Percentiles rank a stretch among this genome's conserved stretches.
Evolutionary conservation across 92 coral and sea anemone species (phyloP).

Genomic region (Siderastrea siderea): DNA sequence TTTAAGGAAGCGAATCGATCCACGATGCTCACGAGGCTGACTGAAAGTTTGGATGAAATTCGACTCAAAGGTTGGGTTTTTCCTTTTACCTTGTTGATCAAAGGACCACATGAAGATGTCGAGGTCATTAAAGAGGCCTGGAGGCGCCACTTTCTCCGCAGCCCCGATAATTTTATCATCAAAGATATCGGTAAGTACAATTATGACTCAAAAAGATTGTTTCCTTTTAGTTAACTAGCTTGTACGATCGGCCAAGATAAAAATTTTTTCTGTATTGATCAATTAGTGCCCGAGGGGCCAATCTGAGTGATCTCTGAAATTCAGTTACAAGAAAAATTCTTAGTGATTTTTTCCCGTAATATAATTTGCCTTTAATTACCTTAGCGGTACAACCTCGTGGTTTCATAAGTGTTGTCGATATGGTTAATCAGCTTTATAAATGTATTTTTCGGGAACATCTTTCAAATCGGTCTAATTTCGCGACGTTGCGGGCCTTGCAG

Average conservation of each 20-base stretch:
- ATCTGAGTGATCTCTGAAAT: neutral
- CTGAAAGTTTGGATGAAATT: constrained; percentile 87
- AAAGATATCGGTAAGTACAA: constrained; percentile 92
- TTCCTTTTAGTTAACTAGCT: neutral
- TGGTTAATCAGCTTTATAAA: neutral
- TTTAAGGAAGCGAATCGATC: constrained; percentile 77
- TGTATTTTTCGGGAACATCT: neutral
- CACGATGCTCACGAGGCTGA: constrained; percentile 80
- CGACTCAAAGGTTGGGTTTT: constrained; percentile 92
- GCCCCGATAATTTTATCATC: constrained; percentile 81
- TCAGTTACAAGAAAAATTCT: neutral
- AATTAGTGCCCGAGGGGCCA: neutral
- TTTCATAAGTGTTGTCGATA: neutral
- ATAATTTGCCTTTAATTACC: constrained; percentile 9
- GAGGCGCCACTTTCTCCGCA: constrained; percentile 92
- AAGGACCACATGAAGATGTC: constrained; percentile 94
- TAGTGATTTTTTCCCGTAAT: neutral
- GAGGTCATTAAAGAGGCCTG: constrained; percentile 91
- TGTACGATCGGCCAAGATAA: constrained; percentile 9
- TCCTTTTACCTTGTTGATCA: constrained; percentile 90
- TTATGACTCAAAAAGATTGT: neutral
- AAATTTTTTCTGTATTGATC: neutral
- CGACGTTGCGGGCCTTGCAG: neutral
- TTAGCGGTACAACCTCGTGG: neutral
- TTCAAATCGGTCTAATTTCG: neutral